Percentiles rank a stretch among this genome's conserved stretches.
phyloP scores from a whole-genome alignment of 2,888 invertebrate species.

The Chromoteleia sp. region DNA sequence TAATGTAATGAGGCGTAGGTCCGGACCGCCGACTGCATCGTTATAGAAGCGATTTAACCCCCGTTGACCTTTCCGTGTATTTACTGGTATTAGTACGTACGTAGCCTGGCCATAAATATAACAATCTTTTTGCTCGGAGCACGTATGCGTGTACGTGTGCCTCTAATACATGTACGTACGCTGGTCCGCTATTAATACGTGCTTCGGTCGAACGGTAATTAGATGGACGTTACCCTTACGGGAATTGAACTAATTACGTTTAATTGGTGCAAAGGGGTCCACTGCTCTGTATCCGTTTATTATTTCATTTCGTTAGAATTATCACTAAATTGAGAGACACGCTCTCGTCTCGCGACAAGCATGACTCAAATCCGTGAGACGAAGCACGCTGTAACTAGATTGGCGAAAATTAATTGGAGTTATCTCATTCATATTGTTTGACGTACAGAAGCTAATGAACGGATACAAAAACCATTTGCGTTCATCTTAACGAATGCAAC shows the following conservation, averaged over 20 bases:
- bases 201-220: conserved; percentile 81
- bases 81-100: conserved; percentile 55
- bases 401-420: conserved; percentile 37
- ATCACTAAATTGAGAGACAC: conserved; percentile 51
- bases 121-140: conserved; percentile 37
- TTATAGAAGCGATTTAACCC: conserved; percentile 81
- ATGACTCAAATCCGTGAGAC: conserved; percentile 43
- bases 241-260: conserved; percentile 82
- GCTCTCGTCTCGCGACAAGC: conserved; percentile 38
- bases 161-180: conserved; percentile 21
- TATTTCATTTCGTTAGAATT: conserved; percentile 62
- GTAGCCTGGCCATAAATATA: conserved; percentile 35
- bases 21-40: conserved; percentile 73
- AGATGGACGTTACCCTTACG: conserved; percentile 81
- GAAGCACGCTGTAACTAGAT: conserved; percentile 26
- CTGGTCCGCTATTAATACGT: conserved; percentile 78
- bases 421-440: conserved; percentile 39
- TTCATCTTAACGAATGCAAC: conserved; percentile 2
- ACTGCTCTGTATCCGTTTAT: conserved; percentile 55
- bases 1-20: conserved; percentile 72
- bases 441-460: conserved; percentile 21
- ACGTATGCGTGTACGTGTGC: conserved; percentile 30
- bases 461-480: conserved; percentile 12
- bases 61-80: conserved; percentile 77
- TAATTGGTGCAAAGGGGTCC: conserved; percentile 78